These are phyloP conservation scores for Zoanthus gigantus DNA, from an alignment of 92 coral and sea anemone genomes.

Conservation along the genomic window DNA sequence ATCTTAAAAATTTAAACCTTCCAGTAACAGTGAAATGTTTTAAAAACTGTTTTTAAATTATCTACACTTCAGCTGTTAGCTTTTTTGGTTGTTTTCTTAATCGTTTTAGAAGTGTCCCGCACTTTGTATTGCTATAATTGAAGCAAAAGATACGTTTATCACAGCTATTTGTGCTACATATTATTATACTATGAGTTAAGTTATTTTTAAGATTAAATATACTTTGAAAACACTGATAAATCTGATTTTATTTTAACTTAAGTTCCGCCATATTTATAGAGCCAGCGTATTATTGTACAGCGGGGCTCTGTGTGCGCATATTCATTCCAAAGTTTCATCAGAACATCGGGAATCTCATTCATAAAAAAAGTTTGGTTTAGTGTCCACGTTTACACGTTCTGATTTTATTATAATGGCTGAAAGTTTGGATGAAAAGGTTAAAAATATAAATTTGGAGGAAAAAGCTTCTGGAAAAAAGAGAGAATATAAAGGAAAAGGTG, in stretches of 20 bases:
- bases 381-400: conserved; percentile 40
- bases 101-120: background rate
- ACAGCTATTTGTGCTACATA: background rate
- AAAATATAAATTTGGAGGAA: conserved; percentile 31
- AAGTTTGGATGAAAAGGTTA: conserved; percentile 29
- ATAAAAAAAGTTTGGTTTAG: background rate
- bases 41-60: background rate
- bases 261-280: conserved; percentile 38
- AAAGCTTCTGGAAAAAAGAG: conserved; percentile 49
- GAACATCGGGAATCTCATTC: background rate
- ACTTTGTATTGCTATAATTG: background rate
- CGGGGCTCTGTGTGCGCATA: conserved; percentile 40
- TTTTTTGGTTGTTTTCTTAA: too few relatives aligned
- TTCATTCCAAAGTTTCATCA: conserved; percentile 29
- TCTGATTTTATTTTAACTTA: background rate
- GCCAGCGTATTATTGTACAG: conserved; percentile 24
- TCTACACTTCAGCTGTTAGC: background rate
- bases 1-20: background rate
- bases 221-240: background rate
- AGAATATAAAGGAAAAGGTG: conserved; percentile 34
- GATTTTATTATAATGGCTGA: conserved; percentile 14
- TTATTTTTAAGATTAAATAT: background rate
- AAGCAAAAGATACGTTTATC: background rate
- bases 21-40: background rate
- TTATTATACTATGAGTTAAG: background rate